Percentiles rank a stretch among this genome's conserved stretches.
Evolutionary conservation across 1,140 invertebrate genomes (phyloP).

Genomic region (Belonocnema kinseyi): DNA sequence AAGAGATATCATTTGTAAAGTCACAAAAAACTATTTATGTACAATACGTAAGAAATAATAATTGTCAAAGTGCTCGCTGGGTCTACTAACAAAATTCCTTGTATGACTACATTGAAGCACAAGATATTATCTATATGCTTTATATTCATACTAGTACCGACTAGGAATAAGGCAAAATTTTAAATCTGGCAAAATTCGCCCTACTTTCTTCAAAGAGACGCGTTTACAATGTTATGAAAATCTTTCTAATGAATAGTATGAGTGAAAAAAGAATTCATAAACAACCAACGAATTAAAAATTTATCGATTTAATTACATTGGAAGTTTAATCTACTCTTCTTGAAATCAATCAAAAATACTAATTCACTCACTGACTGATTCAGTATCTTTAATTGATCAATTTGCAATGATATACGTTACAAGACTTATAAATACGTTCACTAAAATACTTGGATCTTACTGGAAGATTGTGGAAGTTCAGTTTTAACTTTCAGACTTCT

Average conservation of each 20-base stretch:
- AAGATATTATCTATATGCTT: background rate
- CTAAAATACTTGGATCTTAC: constrained; percentile 12
- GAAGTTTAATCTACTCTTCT: background rate
- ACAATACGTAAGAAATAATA: no score
- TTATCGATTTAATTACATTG: background rate
- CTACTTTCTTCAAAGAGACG: background rate
- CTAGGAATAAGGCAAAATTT: constrained; percentile 1
- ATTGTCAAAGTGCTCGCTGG: no score
- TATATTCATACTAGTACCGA: background rate
- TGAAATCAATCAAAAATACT: constrained; percentile 2
- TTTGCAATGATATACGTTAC: background rate
- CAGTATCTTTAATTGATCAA: background rate
- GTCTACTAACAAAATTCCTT: background rate
- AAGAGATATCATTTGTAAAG: no score
- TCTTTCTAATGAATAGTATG: background rate
- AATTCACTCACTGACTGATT: background rate
- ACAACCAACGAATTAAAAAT: background rate
- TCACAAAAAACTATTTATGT: no score
- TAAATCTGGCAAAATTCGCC: background rate
- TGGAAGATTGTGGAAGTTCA: background rate
- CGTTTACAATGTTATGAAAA: background rate
- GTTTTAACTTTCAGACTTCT: background rate
- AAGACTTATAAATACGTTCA: background rate
- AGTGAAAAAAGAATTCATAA: background rate
- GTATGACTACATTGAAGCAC: background rate